Base-by-base conservation (phyloP, 2,113 vertebrate genomes). In the Ciconia maguari region DNA sequence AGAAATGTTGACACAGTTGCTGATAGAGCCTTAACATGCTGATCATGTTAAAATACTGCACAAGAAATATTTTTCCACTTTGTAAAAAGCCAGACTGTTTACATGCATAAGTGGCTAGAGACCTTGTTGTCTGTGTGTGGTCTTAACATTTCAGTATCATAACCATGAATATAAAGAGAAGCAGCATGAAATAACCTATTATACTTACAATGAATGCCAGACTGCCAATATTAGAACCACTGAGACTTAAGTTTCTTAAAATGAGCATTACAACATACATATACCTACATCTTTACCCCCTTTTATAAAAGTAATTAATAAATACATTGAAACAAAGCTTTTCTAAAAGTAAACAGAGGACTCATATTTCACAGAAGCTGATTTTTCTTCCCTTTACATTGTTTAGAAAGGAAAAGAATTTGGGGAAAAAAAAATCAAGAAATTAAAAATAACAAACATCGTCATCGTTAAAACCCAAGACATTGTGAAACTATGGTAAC, bases 11-110 rank as follows among this genome's bases (percentile, higher is more conserved):
- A 98, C 98, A 98, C 98, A 98, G 98, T 98, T 98, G 98, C 97
- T 97, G 95, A 98, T 88, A 96, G 96, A 97, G 97, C 96, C 96
- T 97, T 96, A 97, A 98, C 98, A 98, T 98, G 98, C 97, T 98
- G 98, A 98, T 98, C 97, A 97, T 95, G 97, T 98, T 98, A 98
- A 98, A 98, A 98, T 96, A 97, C 96, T 95, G 95, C 96, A 98
- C 96, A 96, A 98, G 97, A 98, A 98, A 97, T 98, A 98, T 97
- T 98, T 97, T 98, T 98, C 98, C 98, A 98, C 97, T 98, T 98
- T 98, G 97, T 98, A 98, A 98, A 98, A 98, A 98, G 96, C 97
- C 98, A 98, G 98, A 98, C 98, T 98, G 98, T 98, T 98, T 98
- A 98, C 98, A 98, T 86, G 98, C 64, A 2, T 97, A 98, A 98